Percentiles rank a stretch among this genome's conserved stretches.
These are phyloP conservation scores for Sebastes alutus DNA, from an alignment of 2,797 vertebrate species.

Conservation along the genomic window DNA sequence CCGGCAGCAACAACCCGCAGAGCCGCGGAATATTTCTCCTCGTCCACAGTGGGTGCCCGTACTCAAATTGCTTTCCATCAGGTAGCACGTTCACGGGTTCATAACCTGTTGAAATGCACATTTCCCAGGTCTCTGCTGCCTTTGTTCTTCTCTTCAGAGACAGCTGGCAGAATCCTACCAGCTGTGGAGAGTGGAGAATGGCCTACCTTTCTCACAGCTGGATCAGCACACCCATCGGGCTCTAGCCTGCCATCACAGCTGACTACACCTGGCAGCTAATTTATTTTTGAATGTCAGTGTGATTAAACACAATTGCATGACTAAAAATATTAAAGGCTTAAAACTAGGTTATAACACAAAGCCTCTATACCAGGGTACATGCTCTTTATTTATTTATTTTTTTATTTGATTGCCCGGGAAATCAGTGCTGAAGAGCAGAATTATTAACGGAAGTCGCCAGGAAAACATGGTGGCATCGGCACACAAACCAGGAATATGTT, in stretches of 20 bases:
- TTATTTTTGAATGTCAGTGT: neutral
- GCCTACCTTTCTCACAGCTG: neutral
- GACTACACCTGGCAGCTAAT: neutral
- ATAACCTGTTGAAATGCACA: constrained; percentile 20
- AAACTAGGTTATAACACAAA: neutral
- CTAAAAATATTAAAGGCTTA: neutral
- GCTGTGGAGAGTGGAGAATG: neutral
- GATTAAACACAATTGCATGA: neutral
- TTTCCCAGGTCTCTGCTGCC: constrained; percentile 5
- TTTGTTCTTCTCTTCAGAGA: constrained; percentile 28
- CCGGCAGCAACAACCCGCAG: constrained; percentile 40
- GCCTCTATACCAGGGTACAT: neutral
- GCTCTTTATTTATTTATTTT: neutral
- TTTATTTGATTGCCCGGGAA: neutral
- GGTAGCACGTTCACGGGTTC: constrained; percentile 1
- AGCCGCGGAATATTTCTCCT: constrained; percentile 22
- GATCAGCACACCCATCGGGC: neutral
- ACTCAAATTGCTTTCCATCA: constrained; percentile 14
- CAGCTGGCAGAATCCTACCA: neutral
- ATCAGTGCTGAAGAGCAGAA: neutral
- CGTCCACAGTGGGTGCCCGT: neutral
- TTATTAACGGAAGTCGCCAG: neutral
- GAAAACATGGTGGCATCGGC: too few relatives aligned
- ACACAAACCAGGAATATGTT: too few relatives aligned
- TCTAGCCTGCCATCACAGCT: too few relatives aligned